These are phyloP conservation scores for Hyppa rectilinea DNA, from an alignment of 2,888 invertebrate genomes.

Conservation along the genomic window DNA sequence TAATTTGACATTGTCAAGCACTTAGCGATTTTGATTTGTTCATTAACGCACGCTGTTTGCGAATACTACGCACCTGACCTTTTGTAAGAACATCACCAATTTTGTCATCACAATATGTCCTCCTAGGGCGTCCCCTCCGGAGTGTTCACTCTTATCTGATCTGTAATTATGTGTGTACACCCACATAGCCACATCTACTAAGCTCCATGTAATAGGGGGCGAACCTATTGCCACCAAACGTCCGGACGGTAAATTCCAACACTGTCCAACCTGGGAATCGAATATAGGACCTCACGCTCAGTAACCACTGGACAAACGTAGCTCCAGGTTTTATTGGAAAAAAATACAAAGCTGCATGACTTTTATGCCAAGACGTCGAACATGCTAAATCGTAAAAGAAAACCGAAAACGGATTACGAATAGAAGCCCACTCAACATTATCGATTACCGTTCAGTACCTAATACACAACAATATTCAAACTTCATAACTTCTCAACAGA, in stretches of 20 bases:
- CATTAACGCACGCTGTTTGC: too few relatives aligned
- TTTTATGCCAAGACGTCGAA: neutral
- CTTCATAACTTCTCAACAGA: conserved; percentile 58
- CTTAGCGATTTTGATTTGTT: too few relatives aligned
- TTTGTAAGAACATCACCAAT: too few relatives aligned
- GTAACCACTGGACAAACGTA: neutral
- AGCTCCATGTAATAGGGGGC: neutral
- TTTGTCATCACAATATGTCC: too few relatives aligned
- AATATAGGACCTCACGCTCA: neutral
- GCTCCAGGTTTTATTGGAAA: neutral
- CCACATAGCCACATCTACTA: too few relatives aligned
- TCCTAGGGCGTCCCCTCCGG: too few relatives aligned
- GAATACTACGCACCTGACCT: too few relatives aligned
- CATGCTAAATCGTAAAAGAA: neutral
- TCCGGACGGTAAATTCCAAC: neutral
- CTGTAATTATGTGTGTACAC: too few relatives aligned
- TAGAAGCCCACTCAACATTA: conserved; percentile 36
- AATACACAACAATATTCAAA: conserved; percentile 58
- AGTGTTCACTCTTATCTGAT: too few relatives aligned
- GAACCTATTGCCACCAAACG: neutral
- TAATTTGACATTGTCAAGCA: too few relatives aligned
- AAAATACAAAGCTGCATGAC: neutral
- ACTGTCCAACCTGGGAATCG: neutral
- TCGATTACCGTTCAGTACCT: conserved; percentile 57
- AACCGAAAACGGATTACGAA: neutral